These are phyloP conservation scores for Colletes gigas DNA, from an alignment of 1,140 invertebrate species.

Conservation along the genomic window DNA sequence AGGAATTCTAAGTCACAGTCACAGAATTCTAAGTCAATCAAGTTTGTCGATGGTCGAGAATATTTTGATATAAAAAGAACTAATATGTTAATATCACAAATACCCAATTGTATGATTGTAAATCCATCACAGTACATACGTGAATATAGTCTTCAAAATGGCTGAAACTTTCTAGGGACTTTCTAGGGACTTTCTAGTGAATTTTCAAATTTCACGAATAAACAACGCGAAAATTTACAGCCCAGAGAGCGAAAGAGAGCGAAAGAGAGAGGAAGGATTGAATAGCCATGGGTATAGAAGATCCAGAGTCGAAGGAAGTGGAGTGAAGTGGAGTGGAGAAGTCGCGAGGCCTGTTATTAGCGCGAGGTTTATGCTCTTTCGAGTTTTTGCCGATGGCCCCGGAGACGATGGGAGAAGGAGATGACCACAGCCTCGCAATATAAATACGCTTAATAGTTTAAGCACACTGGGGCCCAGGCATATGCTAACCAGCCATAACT, in stretches of 20 bases:
- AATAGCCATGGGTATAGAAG: conserved; percentile 42
- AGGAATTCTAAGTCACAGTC: no score
- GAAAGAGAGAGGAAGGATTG: conserved; percentile 45
- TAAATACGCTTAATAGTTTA: conserved; percentile 82
- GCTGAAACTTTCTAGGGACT: no score
- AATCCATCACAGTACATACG: no score
- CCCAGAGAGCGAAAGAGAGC: conserved; percentile 1
- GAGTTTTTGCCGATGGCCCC: conserved; percentile 71
- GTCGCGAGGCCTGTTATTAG: conserved; percentile 80
- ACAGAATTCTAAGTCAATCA: no score
- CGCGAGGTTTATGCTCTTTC: conserved; percentile 79
- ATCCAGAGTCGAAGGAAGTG: conserved; percentile 68
- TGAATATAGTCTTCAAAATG: no score
- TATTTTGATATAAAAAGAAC: no score
- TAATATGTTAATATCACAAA: no score
- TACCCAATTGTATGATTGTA: no score
- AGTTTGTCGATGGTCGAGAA: no score
- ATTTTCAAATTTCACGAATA: no score
- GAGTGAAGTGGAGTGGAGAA: conserved; percentile 75
- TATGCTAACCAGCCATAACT: conserved; percentile 81
- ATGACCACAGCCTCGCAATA: conserved; percentile 77
- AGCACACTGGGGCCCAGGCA: conserved; percentile 74
- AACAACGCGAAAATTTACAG: background rate
- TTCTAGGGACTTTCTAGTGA: no score
- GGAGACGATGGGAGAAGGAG: conserved; percentile 54